Base-by-base conservation (phyloP, 1,140 invertebrate species). In the Dryas iulia region DNA sequence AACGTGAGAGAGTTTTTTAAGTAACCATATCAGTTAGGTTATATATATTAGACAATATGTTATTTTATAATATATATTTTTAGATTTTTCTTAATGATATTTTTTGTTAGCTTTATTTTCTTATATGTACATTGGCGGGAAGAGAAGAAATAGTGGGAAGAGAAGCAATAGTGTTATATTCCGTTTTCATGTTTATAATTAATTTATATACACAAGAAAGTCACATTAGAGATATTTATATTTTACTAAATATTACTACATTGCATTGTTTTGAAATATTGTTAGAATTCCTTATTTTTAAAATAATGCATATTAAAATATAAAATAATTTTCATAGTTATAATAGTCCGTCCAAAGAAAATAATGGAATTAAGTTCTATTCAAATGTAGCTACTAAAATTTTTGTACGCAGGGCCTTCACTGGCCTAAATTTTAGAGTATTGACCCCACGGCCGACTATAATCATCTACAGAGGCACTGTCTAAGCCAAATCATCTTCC, bases 391-490 rank as follows among this genome's bases (percentile, higher is more conserved):
- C 14, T 62, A 62, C 39, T 30, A 62, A 52, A 62, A 62, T 25
- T 53, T 62, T 23, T 52, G 35, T 52, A 52, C 39, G 59, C 59
- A 62, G 39, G 59, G 59, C 59, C 59, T 65, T 75, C 62, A 67
- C 35, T 81, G 82, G 74, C 77, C 82, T 59, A 86, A 82, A 73
- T 83, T 71, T 73, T 54, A 73, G 82, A 82, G 83, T 84, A 81
- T 83, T 82, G 84, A 86, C 81, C 84, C 74, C 78, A 57, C 57
- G 62, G 24, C 59, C 39, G 39, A 25, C 59, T 28, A 21, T 62
- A 52, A 62, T 62, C 30, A 10, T 30, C 7, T 28, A 62, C 39
- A 30, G 39, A 47, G 18, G 14, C 8, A 21, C 39, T 47, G 47
- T 52, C 39, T 52, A 62, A 62, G 39, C 25, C 59, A 47, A 62